These are phyloP conservation scores for Epinotia ramella DNA, from an alignment of 2,888 invertebrate genomes.

Conservation along the genomic window DNA sequence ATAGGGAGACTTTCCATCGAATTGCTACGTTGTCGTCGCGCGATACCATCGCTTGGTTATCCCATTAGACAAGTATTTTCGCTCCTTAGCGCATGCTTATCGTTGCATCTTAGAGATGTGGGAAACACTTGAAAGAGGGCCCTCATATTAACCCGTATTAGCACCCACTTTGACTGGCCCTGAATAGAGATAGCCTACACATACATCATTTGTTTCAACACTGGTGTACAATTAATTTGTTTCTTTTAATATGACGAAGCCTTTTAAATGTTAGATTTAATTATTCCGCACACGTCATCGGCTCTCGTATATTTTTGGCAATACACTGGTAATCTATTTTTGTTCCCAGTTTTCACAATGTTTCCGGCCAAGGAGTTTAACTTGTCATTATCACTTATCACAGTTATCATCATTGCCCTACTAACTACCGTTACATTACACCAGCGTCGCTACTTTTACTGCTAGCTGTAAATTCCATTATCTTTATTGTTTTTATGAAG, in stretches of 20 bases:
- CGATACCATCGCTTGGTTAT: constrained; percentile 65
- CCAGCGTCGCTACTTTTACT: constrained; percentile 41
- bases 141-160: constrained; percentile 34
- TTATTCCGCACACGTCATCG: not conserved
- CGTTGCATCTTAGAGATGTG: constrained; percentile 63
- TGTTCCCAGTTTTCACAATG: not conserved
- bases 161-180: constrained; percentile 11
- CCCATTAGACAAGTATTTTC: constrained; percentile 64
- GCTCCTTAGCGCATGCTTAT: constrained; percentile 69
- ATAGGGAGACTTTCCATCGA: constrained; percentile 67
- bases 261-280: not conserved
- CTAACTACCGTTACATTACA: constrained; percentile 37
- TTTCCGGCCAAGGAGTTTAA: constrained; percentile 29
- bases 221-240: not conserved
- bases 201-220: not conserved
- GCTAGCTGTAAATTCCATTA: constrained; percentile 44
- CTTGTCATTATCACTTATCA: constrained; percentile 40
- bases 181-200: constrained; percentile 2
- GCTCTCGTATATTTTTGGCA: too few species aligned
- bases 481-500: constrained; percentile 33
- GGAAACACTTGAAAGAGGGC: constrained; percentile 48
- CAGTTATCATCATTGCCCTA: constrained; percentile 48
- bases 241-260: not conserved
- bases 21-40: constrained; percentile 62
- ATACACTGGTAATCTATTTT: not conserved